Conservation (phyloP, 2,113 vertebrate species). For the Pipra filicauda region DNA sequence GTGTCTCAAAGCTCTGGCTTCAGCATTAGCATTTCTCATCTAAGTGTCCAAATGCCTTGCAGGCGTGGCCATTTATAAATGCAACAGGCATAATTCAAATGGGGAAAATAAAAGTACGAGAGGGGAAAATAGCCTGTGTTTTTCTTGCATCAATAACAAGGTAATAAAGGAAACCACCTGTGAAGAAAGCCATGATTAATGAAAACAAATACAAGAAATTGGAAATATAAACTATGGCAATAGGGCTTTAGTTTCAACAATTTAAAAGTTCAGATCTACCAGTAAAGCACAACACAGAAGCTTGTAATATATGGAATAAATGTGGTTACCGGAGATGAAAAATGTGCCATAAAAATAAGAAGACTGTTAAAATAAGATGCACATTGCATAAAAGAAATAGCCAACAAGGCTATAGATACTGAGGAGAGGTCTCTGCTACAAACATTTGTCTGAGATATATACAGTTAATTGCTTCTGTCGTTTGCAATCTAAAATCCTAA, state of each 20-base stretch:
- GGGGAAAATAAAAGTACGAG: neutral
- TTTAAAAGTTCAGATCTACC: constrained; percentile 1
- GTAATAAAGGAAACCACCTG: constrained; percentile 54
- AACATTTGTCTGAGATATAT: neutral
- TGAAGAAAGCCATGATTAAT: constrained; percentile 59
- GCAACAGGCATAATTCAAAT: constrained; percentile 1
- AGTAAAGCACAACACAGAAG: neutral
- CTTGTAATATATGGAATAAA: neutral
- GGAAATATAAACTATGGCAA: constrained; percentile 5
- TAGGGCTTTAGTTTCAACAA: neutral
- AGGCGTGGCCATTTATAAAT: constrained; percentile 51
- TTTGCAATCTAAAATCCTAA: neutral
- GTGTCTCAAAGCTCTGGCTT: constrained; percentile 27
- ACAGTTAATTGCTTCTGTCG: neutral
- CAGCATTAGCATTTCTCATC: constrained; percentile 29
- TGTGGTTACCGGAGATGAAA: neutral
- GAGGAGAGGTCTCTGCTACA: neutral
- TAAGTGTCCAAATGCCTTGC: constrained; percentile 41
- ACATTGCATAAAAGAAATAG: neutral
- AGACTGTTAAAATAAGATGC: neutral
- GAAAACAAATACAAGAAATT: constrained; percentile 43
- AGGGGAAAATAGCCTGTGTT: neutral
- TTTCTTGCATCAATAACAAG: constrained; percentile 3
- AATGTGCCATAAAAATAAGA: neutral
- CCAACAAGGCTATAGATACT: neutral